Percentiles rank a stretch among this genome's conserved stretches.
These are phyloP conservation scores for Nibea albiflora DNA, from an alignment of 2,113 vertebrate genomes.

Conservation along the genomic window DNA sequence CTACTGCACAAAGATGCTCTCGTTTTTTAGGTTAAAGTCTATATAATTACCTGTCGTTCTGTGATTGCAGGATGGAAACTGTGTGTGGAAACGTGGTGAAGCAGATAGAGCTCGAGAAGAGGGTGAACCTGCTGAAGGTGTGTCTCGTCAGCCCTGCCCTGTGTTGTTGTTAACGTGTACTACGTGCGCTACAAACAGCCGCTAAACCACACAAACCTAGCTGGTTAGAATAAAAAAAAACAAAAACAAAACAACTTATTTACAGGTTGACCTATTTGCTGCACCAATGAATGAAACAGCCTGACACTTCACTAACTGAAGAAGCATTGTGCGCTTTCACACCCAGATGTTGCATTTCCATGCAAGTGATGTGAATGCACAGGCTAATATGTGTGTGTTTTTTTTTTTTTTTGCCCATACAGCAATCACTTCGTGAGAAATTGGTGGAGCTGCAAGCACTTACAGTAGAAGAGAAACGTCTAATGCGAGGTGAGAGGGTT, in stretches of 20 bases:
- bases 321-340: neutral
- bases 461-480: constrained; percentile 87
- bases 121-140: constrained; percentile 90
- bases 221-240: neutral
- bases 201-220: neutral
- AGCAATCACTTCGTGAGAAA: constrained; percentile 91
- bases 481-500: constrained; percentile 87
- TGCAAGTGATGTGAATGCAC: neutral
- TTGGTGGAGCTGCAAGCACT: constrained; percentile 87
- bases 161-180: neutral
- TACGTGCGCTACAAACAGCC: neutral
- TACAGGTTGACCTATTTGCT: neutral
- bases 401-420: constrained; percentile 49
- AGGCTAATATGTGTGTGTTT: neutral
- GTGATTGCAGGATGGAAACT: constrained; percentile 88
- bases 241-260: too few species aligned
- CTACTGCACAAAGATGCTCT: neutral
- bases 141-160: constrained; percentile 27
- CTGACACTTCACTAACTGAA: neutral
- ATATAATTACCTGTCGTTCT: constrained; percentile 12
- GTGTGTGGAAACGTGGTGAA: constrained; percentile 88
- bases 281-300: neutral
- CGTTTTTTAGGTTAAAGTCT: neutral
- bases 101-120: constrained; percentile 91
- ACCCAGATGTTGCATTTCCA: neutral